Base-by-base conservation (phyloP, 2,113 vertebrate genomes). In the Tylochromis polylepis region DNA sequence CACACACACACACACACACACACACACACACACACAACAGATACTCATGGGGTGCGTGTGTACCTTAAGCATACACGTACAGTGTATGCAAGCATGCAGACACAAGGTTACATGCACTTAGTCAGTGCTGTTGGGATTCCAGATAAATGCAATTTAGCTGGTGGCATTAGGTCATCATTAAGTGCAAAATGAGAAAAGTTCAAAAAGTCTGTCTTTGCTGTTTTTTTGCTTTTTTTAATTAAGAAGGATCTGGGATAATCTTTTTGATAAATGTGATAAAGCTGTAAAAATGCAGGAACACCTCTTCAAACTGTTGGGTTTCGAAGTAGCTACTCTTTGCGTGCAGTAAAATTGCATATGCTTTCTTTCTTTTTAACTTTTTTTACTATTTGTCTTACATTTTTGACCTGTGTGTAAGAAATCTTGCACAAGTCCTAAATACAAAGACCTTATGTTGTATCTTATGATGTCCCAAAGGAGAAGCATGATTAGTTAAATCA, bases 111-210 rank as follows among this genome's bases (percentile, higher is more conserved):
- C 46, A 77, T 53, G 46, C 55, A 51, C 58, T 49, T 24, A 55
- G 20, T 58, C 56, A 72, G 22, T 81, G 22, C 55, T 67, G 6
- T 58, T 75, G 78, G 75, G 79, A 79, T 86, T 88, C 34, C 49
- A 88, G 51, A 77, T 81, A 77, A 65, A 90, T 85, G 14, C n/a
- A 80, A 77, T 89, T 87, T 88, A 88, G 34, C 43, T 56, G 51
- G 75, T 80, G 31, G 31, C 16, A 62, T 82, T 55, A 56, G 83
- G 60, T 78, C 51, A 84, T 59, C 34, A 56, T 16, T 43, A 79
- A 59, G 55, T 46, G 41, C 46, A 27, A 59, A 59, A 89, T 88
- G 62, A 85, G 70, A 85, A 88, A 80, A 53, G 36, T 77, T 85
- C 38, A 27, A 4, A 3, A 31, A 84, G 31, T 14, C 29, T 60